A percentile compares a stretch with the other conserved stretches of the same genome.
phyloP scores from a whole-genome alignment of 2,797 vertebrate genomes.

The Dendrocincla fuliginosa region DNA sequence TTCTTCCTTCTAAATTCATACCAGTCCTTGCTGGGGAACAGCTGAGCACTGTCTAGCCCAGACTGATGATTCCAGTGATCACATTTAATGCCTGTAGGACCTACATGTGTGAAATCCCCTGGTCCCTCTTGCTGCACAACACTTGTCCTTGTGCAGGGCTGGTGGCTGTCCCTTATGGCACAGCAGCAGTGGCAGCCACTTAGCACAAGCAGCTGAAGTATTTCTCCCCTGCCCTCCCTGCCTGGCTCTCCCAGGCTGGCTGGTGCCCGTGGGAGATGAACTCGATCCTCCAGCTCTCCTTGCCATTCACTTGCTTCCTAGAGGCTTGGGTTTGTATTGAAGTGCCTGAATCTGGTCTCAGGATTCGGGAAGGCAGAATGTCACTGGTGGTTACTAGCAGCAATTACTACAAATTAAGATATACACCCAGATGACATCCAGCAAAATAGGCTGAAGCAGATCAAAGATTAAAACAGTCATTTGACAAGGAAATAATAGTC shows the following conservation, averaged over 20 bases:
- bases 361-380: not conserved
- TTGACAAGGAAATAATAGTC: not conserved
- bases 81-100: not conserved
- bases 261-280: not conserved
- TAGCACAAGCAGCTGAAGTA: not conserved
- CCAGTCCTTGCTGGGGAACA: not conserved
- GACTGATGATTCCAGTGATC: not conserved
- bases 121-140: not conserved
- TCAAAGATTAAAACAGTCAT: not conserved
- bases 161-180: not conserved
- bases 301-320: not conserved
- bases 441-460: not conserved
- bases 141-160: not conserved
- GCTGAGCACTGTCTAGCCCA: not conserved
- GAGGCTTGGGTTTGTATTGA: not conserved
- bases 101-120: not conserved
- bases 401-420: not conserved
- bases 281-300: not conserved
- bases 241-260: not conserved
- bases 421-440: not conserved
- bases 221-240: not conserved
- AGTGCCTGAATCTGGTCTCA: not conserved
- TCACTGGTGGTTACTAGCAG: not conserved
- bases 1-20: not conserved
- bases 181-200: not conserved